These are phyloP conservation scores for Tupaia tana DNA, from an alignment of 2,113 vertebrate species.

Conservation along the genomic window DNA sequence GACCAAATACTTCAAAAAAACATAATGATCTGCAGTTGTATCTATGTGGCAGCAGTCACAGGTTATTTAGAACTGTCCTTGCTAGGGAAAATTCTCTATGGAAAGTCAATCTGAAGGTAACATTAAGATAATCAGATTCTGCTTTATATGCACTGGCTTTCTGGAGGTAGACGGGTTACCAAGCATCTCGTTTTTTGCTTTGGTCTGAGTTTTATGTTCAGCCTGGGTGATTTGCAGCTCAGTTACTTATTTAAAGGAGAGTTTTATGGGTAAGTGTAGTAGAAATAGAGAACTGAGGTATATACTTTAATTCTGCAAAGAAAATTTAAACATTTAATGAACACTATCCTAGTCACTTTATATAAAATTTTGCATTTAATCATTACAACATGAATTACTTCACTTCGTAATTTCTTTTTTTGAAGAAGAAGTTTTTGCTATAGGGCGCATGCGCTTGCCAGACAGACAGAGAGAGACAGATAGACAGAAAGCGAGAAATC, in stretches of 20 bases:
- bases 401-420: background rate
- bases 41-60: background rate
- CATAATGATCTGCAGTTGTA: background rate
- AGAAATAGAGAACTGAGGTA: background rate
- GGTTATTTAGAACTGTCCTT: background rate
- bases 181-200: background rate
- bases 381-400: background rate
- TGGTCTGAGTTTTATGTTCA: background rate
- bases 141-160: background rate
- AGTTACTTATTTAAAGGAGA: background rate
- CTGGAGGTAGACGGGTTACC: background rate
- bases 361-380: slow-evolving; percentile 5
- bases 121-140: background rate
- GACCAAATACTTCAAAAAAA: background rate
- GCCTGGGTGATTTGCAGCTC: background rate
- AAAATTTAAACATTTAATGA: background rate
- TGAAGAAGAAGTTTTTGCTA: no score
- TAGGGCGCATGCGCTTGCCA: no score
- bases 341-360: background rate
- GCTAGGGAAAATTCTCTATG: background rate
- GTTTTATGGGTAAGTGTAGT: background rate
- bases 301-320: slow-evolving; percentile 7
- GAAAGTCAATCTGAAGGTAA: background rate
- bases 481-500: no score
- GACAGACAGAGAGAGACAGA: no score